A percentile compares a stretch with the other conserved stretches of the same genome.
Conservation (phyloP, 1,140 invertebrate species). For the Schlechtendalia chinensis region DNA sequence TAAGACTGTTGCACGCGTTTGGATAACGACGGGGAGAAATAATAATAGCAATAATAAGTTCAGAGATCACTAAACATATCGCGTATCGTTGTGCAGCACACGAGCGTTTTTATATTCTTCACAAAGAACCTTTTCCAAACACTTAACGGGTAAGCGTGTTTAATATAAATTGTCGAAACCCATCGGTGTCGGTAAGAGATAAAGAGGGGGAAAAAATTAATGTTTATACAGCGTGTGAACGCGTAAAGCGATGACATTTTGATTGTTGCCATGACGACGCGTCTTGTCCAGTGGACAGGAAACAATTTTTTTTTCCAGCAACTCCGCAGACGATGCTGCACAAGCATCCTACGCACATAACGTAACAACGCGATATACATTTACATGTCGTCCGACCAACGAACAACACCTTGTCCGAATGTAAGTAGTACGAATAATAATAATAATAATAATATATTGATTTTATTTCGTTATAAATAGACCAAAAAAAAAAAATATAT, state of each 20-base stretch:
- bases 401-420: not conserved
- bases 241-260: not conserved
- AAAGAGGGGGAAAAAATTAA: constrained; percentile 22
- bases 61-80: not conserved
- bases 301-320: constrained; percentile 24
- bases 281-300: constrained; percentile 26
- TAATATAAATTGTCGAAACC: constrained; percentile 30
- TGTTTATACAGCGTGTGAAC: not conserved
- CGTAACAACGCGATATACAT: not conserved
- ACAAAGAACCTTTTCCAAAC: not conserved
- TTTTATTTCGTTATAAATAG: too few relatives aligned
- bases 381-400: constrained; percentile 20
- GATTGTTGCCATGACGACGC: constrained; percentile 35
- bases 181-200: constrained; percentile 39
- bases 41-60: constrained; percentile 12
- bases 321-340: not conserved
- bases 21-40: not conserved
- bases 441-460: too few relatives aligned
- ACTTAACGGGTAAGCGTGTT: not conserved
- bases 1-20: not conserved
- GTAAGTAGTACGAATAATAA: not conserved
- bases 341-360: not conserved
- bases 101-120: not conserved
- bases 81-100: not conserved
- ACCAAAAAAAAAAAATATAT: too few relatives aligned